Evolutionary conservation across 2,888 invertebrate genomes (phyloP).

Genomic region (Ophion ventricosus): DNA sequence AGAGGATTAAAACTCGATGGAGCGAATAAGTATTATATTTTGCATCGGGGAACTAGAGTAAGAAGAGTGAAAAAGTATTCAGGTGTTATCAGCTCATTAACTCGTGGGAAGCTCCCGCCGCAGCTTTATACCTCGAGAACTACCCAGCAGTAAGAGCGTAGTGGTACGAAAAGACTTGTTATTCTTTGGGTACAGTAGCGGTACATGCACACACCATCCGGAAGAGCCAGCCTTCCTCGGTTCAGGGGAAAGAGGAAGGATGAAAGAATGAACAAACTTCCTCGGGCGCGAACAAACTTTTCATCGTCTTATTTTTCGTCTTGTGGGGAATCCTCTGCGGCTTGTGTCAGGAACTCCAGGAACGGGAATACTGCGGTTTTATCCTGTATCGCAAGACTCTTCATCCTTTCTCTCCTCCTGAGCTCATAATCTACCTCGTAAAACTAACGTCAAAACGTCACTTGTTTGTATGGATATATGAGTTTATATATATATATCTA

Average conservation of each 20-base stretch:
- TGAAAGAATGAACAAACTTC: slow-evolving; percentile 65
- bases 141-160: slow-evolving; percentile 24
- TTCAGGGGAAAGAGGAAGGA: slow-evolving; percentile 47
- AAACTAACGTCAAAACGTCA: slow-evolving; percentile 21
- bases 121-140: slow-evolving; percentile 15
- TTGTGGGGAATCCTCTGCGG: slow-evolving; percentile 12
- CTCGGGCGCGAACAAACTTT: slow-evolving; percentile 59
- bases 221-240: slow-evolving; percentile 20
- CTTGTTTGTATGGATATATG: slow-evolving; percentile 36
- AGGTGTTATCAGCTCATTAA: slow-evolving; percentile 64
- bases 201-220: slow-evolving; percentile 21
- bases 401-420: slow-evolving; percentile 20
- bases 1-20: slow-evolving; percentile 53
- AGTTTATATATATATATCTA: background rate
- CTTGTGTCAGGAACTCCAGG: background rate
- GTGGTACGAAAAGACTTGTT: slow-evolving; percentile 55
- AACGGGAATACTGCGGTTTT: background rate
- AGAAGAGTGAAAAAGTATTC: slow-evolving; percentile 48
- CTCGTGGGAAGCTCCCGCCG: slow-evolving; percentile 17
- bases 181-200: slow-evolving; percentile 49
- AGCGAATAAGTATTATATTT: slow-evolving; percentile 44
- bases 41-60: slow-evolving; percentile 4
- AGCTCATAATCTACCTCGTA: slow-evolving; percentile 59
- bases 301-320: slow-evolving; percentile 54
- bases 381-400: slow-evolving; percentile 17